Base-by-base conservation (phyloP, 2,888 invertebrate species). In the Xylota segnis region DNA sequence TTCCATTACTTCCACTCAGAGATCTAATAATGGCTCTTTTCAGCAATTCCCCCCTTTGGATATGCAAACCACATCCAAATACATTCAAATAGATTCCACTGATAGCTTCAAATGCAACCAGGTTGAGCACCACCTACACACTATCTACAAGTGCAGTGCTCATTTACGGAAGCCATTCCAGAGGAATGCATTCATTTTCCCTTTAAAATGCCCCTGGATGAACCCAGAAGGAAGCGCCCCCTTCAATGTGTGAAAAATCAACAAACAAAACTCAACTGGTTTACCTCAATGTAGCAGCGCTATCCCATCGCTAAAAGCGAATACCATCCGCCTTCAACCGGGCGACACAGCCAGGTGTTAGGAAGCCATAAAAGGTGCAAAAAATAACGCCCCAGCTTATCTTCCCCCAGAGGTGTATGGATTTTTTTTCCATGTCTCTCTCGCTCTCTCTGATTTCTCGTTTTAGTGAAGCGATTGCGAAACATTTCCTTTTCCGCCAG, bases 181-280 rank as follows among this genome's bases (percentile, higher is more conserved):
- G 63, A 27, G 52, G 56, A 82, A 70, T 76, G 79, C 54, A 63
- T 63, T 78, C 29, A 54, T 78, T 78, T 59, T 71, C 32, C 68
- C 54, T 70, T 47, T 61, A 56, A 58, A 59, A 58, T 27, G 16
- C 50, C 27, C 37, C 27, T 43, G 34, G 68, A 63, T 70, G n/a
- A 71, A 61, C 14, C 52, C 47, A 34, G 68, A 74, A 77, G 71
- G 58, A 37, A 75, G 68, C 68, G 40, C 47, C 56, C 63, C 43
- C 68, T 61, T 63, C 63, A 72, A 68, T 78, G 61, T 77, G 72
- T 61, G 63, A 56, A 82, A 79, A 83, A 79, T 79, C 79, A 84
- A 84, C 84, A 84, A 79, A 84, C 79, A 75, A 61, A 84, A 84
- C 54, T 70, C 79, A 75, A 84, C 83, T 75, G 72, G 79, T 75